Conservation (phyloP, 2,113 vertebrate species). For the Plestiodon gilberti region DNA sequence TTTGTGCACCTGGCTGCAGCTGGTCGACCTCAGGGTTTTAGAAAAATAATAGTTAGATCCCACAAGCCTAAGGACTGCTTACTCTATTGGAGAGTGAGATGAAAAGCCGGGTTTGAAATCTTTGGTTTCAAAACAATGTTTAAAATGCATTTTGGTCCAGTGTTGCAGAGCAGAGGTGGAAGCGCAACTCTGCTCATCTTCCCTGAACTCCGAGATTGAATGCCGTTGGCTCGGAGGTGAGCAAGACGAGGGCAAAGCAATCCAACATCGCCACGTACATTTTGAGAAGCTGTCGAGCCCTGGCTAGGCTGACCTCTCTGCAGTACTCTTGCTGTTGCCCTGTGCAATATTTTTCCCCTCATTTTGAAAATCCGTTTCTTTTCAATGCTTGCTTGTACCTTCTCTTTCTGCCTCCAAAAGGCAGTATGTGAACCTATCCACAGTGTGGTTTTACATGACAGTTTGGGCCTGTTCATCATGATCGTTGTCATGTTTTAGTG, state of each 20-base stretch:
- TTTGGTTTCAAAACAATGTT: conserved; percentile 47
- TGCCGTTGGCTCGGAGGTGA: conserved; percentile 49
- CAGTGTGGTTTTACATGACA: no score
- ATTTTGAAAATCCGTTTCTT: conserved; percentile 19
- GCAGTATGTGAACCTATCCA: not conserved
- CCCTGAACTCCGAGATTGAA: conserved; percentile 45
- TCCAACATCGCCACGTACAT: conserved; percentile 33
- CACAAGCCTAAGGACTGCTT: no score
- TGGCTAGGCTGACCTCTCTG: conserved; percentile 55
- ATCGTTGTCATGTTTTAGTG: not conserved
- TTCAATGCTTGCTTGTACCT: not conserved
- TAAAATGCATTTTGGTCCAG: conserved; percentile 46
- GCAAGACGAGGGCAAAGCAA: conserved; percentile 54
- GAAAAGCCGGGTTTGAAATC: conserved; percentile 26
- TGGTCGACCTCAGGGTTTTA: no score
- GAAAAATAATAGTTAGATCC: no score
- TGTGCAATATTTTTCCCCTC: not conserved
- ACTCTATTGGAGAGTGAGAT: not conserved
- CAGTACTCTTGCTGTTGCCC: conserved; percentile 26
- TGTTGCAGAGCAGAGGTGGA: not conserved
- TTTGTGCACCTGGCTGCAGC: no score
- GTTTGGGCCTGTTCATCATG: not conserved
- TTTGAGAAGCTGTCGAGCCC: conserved; percentile 57
- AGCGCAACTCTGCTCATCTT: conserved; percentile 27
- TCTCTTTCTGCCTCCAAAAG: not conserved